These are phyloP conservation scores for Pocillopora damicornis DNA, from an alignment of 64 coral and sea anemone species.

Conservation along the genomic window DNA sequence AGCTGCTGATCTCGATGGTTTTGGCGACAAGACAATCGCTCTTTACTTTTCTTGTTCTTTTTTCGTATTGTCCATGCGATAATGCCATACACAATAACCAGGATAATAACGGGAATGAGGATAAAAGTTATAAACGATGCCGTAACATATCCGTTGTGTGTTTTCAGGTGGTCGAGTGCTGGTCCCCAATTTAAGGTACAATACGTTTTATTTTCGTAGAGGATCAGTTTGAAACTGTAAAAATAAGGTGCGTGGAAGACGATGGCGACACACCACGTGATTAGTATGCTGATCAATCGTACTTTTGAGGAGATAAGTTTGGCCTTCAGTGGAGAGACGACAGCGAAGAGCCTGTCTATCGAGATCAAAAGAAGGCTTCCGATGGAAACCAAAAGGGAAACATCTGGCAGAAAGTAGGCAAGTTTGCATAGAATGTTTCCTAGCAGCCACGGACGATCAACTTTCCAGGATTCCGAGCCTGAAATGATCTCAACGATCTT, in stretches of 20 bases:
- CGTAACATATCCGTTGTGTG: not conserved
- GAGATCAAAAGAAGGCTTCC: slow-evolving; percentile 10
- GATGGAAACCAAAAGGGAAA: slow-evolving; percentile 21
- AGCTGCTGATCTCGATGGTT: not conserved
- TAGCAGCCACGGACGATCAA: not conserved
- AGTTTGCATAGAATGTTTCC: slow-evolving; percentile 20
- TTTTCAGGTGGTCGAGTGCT: not conserved
- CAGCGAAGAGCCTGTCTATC: slow-evolving; percentile 22
- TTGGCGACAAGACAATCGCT: not conserved
- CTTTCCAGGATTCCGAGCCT: not conserved
- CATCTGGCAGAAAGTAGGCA: slow-evolving; percentile 18
- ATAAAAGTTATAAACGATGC: not conserved
- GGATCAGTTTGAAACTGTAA: not conserved
- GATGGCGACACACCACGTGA: slow-evolving; percentile 5
- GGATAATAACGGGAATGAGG: not conserved
- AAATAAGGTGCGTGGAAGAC: slow-evolving; percentile 7
- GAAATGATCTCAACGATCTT: slow-evolving; percentile 5
- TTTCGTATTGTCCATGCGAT: not conserved
- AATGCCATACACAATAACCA: not conserved
- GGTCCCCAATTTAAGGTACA: not conserved
- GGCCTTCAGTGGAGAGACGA: slow-evolving; percentile 13
- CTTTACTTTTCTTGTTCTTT: not conserved
- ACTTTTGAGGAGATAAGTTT: not conserved
- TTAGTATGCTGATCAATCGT: not conserved
- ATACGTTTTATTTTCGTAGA: not conserved